Evolutionary conservation across 2,888 invertebrate genomes (phyloP).

Genomic region (Cryptus viduatorius): DNA sequence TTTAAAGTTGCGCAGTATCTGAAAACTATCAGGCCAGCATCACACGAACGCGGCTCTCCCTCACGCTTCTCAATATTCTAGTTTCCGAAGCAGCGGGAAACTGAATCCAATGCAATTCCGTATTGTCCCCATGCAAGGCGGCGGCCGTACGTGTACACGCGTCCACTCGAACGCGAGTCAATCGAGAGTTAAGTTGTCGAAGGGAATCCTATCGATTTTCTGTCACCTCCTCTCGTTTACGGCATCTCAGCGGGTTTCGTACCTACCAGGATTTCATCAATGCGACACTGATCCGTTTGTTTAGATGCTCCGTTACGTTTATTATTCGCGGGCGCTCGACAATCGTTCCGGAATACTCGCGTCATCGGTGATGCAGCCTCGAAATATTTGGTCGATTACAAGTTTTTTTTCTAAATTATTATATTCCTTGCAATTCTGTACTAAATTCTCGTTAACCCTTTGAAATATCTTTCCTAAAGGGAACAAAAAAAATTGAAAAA

Average conservation of each 20-base stretch:
- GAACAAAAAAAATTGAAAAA: not conserved
- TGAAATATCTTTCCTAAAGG: no score
- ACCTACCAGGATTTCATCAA: constrained; percentile 80
- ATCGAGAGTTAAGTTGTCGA: constrained; percentile 32
- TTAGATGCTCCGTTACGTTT: constrained; percentile 29
- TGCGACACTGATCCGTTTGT: constrained; percentile 29
- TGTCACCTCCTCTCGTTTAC: constrained; percentile 84
- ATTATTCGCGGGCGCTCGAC: constrained; percentile 3
- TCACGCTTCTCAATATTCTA: not conserved
- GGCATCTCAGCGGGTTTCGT: constrained; percentile 83
- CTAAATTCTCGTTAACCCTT: no score
- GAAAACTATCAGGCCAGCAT: constrained; percentile 81
- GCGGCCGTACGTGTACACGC: constrained; percentile 16
- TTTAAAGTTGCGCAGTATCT: constrained; percentile 73
- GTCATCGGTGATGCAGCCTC: not conserved
- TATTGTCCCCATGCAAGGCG: constrained; percentile 20
- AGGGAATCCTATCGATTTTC: constrained; percentile 80
- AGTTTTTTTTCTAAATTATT: no score
- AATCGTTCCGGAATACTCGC: not conserved
- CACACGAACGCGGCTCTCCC: constrained; percentile 42
- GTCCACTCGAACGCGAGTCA: constrained; percentile 29
- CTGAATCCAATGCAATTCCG: constrained; percentile 14
- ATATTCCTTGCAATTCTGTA: no score
- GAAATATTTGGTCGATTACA: no score
- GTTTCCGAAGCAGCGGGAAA: not conserved